These are phyloP conservation scores for Sebastes vulpes DNA, from an alignment of 2,797 vertebrate species.

Conservation along the genomic window DNA sequence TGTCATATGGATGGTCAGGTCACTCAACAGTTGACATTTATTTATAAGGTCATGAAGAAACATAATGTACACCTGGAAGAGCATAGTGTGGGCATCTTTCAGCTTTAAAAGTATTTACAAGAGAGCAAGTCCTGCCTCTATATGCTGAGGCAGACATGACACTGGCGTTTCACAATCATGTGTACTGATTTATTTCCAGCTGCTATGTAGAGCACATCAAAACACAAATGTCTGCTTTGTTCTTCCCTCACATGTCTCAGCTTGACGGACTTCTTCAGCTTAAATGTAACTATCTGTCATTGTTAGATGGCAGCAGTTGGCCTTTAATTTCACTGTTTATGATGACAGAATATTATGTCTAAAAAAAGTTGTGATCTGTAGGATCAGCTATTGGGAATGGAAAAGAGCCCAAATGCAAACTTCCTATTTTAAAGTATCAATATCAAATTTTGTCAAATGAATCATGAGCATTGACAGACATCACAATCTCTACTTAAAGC, in stretches of 20 bases:
- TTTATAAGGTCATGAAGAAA: not conserved
- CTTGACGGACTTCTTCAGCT: not conserved
- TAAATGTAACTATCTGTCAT: conserved; percentile 1
- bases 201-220: conserved; percentile 23
- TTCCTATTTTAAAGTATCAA: not conserved
- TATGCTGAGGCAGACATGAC: conserved; percentile 19
- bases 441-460: not conserved
- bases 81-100: not conserved
- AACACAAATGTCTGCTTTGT: conserved; percentile 36
- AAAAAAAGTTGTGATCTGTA: too few relatives aligned
- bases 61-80: not conserved
- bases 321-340: conserved; percentile 1
- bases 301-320: conserved; percentile 4
- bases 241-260: conserved; percentile 29
- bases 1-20: not conserved
- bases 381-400: not conserved
- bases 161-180: conserved; percentile 43
- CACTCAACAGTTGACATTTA: not conserved
- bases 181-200: conserved; percentile 12
- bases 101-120: conserved; percentile 24
- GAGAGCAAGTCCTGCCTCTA: not conserved
- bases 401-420: not conserved
- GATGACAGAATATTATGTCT: not conserved
- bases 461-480: not conserved
- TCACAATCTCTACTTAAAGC: not conserved